These are phyloP conservation scores for Lonchura striata DNA, from an alignment of 2,113 vertebrate species.

Conservation along the genomic window DNA sequence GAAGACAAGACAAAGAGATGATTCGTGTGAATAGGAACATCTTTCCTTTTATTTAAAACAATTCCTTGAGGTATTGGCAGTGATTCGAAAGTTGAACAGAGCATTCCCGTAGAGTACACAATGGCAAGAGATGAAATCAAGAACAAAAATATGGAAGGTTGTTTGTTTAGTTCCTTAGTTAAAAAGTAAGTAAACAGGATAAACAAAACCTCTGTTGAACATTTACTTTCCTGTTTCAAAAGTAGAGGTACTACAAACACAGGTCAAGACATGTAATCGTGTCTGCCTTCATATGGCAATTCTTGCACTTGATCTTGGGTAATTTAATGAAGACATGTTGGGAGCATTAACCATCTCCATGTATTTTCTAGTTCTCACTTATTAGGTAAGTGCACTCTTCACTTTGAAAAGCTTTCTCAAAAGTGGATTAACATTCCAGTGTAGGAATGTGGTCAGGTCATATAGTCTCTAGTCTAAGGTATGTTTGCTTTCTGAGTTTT, in stretches of 20 bases:
- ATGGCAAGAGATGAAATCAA: neutral
- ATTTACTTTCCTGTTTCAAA: neutral
- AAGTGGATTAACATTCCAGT: neutral
- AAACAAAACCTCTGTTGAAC: neutral
- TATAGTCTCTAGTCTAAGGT: neutral
- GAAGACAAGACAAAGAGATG: neutral
- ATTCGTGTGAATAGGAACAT: neutral
- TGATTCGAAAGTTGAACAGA: neutral
- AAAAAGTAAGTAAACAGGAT: neutral
- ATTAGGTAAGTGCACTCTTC: neutral
- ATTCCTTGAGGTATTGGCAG: neutral
- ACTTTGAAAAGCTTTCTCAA: neutral
- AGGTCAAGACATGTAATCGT: neutral
- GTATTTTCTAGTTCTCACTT: neutral
- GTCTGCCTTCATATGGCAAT: neutral
- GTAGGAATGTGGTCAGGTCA: neutral
- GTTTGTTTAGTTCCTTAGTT: neutral
- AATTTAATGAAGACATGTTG: neutral
- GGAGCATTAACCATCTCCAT: neutral
- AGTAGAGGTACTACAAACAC: neutral
- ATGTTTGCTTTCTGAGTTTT: neutral
- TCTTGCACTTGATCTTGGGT: neutral
- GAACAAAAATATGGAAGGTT: neutral
- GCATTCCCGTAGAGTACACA: neutral
- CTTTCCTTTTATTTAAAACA: neutral